Evolutionary conservation across 2,888 invertebrate species (phyloP).

Genomic region (Mamestra brassicae): DNA sequence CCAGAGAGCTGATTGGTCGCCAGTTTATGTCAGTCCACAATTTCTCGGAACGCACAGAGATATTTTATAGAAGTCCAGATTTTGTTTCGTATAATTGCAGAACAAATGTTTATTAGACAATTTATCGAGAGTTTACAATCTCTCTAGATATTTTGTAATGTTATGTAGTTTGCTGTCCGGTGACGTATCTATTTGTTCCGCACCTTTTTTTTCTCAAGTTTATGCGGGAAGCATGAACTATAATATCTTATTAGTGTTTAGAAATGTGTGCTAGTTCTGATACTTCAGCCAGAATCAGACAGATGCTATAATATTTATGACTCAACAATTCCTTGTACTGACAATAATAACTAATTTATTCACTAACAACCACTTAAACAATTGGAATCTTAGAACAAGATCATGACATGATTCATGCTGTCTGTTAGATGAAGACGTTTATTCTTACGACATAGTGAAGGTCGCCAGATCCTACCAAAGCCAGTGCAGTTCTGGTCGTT

Average conservation of each 20-base stretch:
- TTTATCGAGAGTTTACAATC: too few relatives aligned
- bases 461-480: neutral
- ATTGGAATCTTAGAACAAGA: constrained; percentile 36
- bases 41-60: too few relatives aligned
- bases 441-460: neutral
- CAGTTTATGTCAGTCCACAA: too few relatives aligned
- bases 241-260: neutral
- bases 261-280: neutral
- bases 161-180: too few relatives aligned
- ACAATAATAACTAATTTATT: constrained; percentile 23
- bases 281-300: neutral
- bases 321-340: constrained; percentile 39
- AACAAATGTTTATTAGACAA: too few relatives aligned
- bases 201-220: neutral
- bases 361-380: constrained; percentile 37
- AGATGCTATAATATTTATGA: constrained; percentile 25
- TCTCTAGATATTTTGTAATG: too few relatives aligned
- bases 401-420: constrained; percentile 31
- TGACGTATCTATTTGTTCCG: too few relatives aligned
- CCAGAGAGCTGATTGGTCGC: too few relatives aligned
- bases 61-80: too few relatives aligned
- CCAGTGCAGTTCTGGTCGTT: too few relatives aligned
- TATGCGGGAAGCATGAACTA: neutral
- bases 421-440: neutral
- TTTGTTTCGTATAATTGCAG: too few relatives aligned